phyloP scores from a whole-genome alignment of 1,140 invertebrate genomes.

The Samia ricini region DNA sequence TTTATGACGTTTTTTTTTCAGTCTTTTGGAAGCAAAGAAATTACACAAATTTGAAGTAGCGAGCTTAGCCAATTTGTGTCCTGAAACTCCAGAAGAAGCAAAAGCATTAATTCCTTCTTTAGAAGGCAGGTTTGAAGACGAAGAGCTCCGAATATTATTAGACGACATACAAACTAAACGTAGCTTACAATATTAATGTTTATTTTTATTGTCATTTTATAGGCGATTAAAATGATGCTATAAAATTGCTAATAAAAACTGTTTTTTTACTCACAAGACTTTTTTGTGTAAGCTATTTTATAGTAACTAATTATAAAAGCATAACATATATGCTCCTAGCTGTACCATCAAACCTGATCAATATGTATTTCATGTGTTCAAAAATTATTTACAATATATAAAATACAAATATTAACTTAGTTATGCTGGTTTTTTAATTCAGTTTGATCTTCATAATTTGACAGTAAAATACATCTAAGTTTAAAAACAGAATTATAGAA shows the following conservation, averaged over 20 bases:
- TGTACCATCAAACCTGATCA: too few relatives aligned
- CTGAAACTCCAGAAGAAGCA: constrained; percentile 98
- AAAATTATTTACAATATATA: too few relatives aligned
- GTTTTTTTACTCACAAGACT: neutral
- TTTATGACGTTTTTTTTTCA: too few relatives aligned
- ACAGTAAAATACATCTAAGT: too few relatives aligned
- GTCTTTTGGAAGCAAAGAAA: constrained; percentile 95
- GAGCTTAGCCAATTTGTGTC: constrained; percentile 97
- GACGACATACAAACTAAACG: constrained; percentile 99
- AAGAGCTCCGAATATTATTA: constrained; percentile 94
- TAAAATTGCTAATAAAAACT: neutral
- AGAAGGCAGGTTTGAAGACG: constrained; percentile 97
- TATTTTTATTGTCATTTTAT: neutral
- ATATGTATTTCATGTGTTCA: too few relatives aligned
- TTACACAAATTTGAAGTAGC: constrained; percentile 99
- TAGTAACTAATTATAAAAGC: neutral
- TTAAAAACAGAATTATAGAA: too few relatives aligned
- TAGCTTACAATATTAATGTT: constrained; percentile 94
- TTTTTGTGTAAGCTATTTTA: neutral
- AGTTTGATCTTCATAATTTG: too few relatives aligned
- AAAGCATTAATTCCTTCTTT: constrained; percentile 97
- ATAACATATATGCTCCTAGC: neutral
- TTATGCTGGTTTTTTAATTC: too few relatives aligned
- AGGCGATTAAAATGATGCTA: neutral
- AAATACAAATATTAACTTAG: too few relatives aligned